Evolutionary conservation across 1,140 invertebrate genomes (phyloP), one percentile per base, ranked within the genome.

Genomic region (Drosophila prosaltans): DNA sequence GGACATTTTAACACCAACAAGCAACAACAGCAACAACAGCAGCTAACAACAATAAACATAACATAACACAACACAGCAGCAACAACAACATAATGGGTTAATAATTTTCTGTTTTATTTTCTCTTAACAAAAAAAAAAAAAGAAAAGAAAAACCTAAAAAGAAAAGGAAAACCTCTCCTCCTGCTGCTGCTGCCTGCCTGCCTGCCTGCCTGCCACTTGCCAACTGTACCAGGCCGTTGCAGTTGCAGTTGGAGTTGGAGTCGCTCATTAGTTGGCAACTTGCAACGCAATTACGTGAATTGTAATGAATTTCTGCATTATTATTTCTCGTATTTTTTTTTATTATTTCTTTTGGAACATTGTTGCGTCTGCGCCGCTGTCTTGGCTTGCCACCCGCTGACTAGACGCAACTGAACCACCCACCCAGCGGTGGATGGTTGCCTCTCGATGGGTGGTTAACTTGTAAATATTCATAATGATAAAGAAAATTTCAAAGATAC

Each of bases 231-330:
- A 24, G 8, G 9, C 9, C 39, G 2, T 11, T 11, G 39, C 39
- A 40, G 45, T 1, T 51, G 45, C 45, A 36, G 32, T 30, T 30
- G 28, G 28, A 30, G 28, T 30, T 30, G 28, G 28, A 30, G 28
- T 36, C 45, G 21, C 45, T 51, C 45, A 51, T 51, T 51, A 51
- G 45, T 51, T 51, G 45, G 45, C 45, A 26, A 51, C 45, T 48
- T 48, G 45, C 45, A 48, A 26, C 45, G 45, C 45, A 51, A 51
- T 51, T 51, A 51, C n/a, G 45, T 51, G 45, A 51, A 51, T 51
- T 51, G 45, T 51, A 51, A 74, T 77, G 74, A 61, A 57, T 69
- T 76, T 75, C 45, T 51, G 45, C 45, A 51, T 51, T 51, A 51
- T 51, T 51, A 26, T 36, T 36, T 36, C 32, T 36, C 28, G 28